A percentile compares a stretch with the other conserved stretches of the same genome.
Evolutionary conservation across 2,888 invertebrate genomes (phyloP).

Genomic region (Limnephilus rhombicus): DNA sequence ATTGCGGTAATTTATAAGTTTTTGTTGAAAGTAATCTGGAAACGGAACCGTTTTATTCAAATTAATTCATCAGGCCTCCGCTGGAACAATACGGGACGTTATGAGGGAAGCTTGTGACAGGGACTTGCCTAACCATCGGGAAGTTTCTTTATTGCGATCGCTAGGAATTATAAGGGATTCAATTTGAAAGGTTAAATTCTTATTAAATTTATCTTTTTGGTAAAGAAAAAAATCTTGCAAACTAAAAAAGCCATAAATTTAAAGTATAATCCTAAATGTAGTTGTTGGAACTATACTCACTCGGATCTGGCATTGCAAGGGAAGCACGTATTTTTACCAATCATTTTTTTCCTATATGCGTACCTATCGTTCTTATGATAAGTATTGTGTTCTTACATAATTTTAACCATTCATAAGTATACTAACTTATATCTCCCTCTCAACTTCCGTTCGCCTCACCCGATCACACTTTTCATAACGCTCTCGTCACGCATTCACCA

Average conservation of each 20-base stretch:
- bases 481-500: too few relatives aligned
- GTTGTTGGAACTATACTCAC: too few relatives aligned
- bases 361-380: too few relatives aligned
- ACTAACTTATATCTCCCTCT: too few relatives aligned
- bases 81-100: neutral
- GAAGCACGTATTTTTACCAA: too few relatives aligned
- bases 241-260: neutral
- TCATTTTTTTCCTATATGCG: too few relatives aligned
- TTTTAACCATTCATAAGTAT: too few relatives aligned
- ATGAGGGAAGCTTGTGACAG: neutral
- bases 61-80: neutral
- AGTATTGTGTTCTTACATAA: too few relatives aligned
- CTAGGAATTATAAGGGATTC: neutral
- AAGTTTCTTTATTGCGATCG: neutral
- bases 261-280: neutral
- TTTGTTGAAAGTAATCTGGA: slow-evolving; percentile 23
- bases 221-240: neutral
- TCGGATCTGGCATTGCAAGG: too few relatives aligned
- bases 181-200: neutral
- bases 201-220: neutral
- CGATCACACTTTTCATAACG: too few relatives aligned
- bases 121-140: neutral
- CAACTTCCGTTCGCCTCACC: too few relatives aligned
- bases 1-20: slow-evolving; percentile 21
- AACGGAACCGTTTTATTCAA: neutral